A percentile compares a stretch with the other conserved stretches of the same genome.
These are phyloP conservation scores for Delia radicum DNA, from an alignment of 1,140 invertebrate species.

Conservation along the genomic window DNA sequence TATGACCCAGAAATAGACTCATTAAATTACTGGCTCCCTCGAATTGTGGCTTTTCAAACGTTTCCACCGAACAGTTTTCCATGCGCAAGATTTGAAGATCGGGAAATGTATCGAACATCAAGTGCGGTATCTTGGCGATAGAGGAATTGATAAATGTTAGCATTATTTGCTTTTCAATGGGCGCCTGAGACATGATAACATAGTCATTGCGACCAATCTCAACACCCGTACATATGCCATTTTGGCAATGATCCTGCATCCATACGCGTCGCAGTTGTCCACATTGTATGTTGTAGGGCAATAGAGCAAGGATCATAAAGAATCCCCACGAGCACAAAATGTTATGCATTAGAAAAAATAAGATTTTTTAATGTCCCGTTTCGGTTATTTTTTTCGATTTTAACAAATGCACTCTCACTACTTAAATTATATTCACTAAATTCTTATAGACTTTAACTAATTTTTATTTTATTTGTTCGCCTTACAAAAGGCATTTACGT, in stretches of 20 bases:
- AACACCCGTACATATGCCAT: conserved; percentile 41
- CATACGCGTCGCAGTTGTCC: conserved; percentile 48
- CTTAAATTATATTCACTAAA: background rate
- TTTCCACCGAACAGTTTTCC: conserved; percentile 50
- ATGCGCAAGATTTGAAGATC: conserved; percentile 50
- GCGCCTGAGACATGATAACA: conserved; percentile 46
- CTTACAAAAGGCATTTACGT: background rate
- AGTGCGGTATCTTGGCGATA: conserved; percentile 50
- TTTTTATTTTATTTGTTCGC: background rate
- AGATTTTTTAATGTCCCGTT: background rate
- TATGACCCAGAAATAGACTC: conserved; percentile 44
- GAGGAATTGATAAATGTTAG: conserved; percentile 48
- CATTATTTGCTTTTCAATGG: conserved; percentile 42
- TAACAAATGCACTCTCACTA: background rate
- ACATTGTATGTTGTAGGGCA: background rate
- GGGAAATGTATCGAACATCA: conserved; percentile 52
- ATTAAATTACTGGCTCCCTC: conserved; percentile 53
- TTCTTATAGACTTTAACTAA: background rate
- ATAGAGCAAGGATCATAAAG: background rate
- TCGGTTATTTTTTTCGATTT: background rate
- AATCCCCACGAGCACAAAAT: background rate
- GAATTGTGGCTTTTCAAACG: conserved; percentile 50
- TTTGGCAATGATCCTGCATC: conserved; percentile 52
- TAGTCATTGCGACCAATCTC: conserved; percentile 47
- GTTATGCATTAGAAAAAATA: no score